Conservation (phyloP, 53 echinoderm and acorn worm genomes). For the Echinarachnius parma region DNA sequence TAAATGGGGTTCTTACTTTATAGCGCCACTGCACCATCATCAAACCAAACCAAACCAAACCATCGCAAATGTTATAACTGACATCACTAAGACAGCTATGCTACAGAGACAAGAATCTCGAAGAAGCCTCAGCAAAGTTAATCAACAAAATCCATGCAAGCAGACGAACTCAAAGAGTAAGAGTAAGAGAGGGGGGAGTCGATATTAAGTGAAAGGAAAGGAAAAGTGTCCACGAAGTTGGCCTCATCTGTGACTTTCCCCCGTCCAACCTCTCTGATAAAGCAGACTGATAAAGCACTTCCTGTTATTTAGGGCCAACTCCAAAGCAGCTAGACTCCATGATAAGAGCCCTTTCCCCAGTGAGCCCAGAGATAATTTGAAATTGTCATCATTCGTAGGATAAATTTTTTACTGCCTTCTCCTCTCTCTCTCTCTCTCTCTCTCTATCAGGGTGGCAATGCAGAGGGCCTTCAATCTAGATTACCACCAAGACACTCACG, state of each 20-base stretch:
- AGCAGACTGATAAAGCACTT: constrained; percentile 34
- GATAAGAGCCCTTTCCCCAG: constrained; percentile 46
- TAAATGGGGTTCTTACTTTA: constrained; percentile 23
- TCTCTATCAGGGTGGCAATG: too few relatives aligned
- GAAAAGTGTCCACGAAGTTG: constrained; percentile 25
- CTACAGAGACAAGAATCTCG: constrained; percentile 37
- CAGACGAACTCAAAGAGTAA: not conserved
- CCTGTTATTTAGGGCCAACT: constrained; percentile 43
- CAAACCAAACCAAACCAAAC: too few relatives aligned
- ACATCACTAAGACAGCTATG: too few relatives aligned
- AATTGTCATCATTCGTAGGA: constrained; percentile 42
- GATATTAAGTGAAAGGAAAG: constrained; percentile 3
- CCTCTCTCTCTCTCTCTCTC: too few relatives aligned
- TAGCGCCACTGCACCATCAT: too few relatives aligned
- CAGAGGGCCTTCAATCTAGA: too few relatives aligned
- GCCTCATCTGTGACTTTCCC: constrained; percentile 41
- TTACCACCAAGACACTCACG: too few relatives aligned
- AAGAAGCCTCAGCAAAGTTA: constrained; percentile 17
- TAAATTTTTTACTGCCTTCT: constrained; percentile 49
- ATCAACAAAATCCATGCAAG: constrained; percentile 37
- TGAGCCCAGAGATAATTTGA: constrained; percentile 27
- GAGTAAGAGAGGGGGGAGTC: constrained; percentile 14
- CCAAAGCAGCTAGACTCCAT: constrained; percentile 21
- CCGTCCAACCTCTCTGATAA: constrained; percentile 32
- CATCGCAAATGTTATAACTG: too few relatives aligned